A percentile compares a stretch with the other conserved stretches of the same genome.
Evolutionary conservation across 2,113 vertebrate genomes (phyloP).

Genomic region (Indicator maculatus): DNA sequence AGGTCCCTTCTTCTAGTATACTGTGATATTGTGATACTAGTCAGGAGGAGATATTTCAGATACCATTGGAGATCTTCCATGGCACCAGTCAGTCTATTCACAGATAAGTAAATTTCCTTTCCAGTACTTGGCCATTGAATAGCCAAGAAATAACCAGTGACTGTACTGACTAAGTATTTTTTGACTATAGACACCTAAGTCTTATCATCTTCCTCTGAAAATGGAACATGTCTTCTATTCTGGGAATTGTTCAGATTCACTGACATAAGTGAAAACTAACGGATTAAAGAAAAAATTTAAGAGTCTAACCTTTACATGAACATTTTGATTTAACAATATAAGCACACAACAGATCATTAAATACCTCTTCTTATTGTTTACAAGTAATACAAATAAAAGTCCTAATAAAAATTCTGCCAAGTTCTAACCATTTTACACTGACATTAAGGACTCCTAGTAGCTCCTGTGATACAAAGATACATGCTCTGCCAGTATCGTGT

Average conservation of each 20-base stretch:
- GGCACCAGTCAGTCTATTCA: neutral
- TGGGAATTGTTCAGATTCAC: neutral
- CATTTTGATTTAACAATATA: neutral
- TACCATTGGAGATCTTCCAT: rapidly evolving
- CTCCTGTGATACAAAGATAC: neutral
- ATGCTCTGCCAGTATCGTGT: neutral
- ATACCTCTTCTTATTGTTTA: neutral
- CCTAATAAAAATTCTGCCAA: neutral
- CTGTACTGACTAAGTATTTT: neutral
- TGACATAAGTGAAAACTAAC: neutral
- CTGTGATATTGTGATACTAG: too few relatives aligned
- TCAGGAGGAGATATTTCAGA: neutral
- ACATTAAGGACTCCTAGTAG: neutral
- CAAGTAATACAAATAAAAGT: neutral
- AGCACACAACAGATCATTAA: neutral
- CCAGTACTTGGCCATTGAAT: neutral
- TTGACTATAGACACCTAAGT: neutral
- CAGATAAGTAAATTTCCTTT: neutral
- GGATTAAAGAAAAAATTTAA: neutral
- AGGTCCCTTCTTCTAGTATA: too few relatives aligned
- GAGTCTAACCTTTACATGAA: neutral
- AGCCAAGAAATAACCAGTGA: neutral
- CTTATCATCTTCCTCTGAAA: neutral
- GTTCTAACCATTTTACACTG: neutral
- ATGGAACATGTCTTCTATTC: neutral